Evolutionary conservation across 2,888 invertebrate genomes (phyloP), one percentile per base, ranked within the genome.

Genomic region (Drosophila buzzatii): DNA sequence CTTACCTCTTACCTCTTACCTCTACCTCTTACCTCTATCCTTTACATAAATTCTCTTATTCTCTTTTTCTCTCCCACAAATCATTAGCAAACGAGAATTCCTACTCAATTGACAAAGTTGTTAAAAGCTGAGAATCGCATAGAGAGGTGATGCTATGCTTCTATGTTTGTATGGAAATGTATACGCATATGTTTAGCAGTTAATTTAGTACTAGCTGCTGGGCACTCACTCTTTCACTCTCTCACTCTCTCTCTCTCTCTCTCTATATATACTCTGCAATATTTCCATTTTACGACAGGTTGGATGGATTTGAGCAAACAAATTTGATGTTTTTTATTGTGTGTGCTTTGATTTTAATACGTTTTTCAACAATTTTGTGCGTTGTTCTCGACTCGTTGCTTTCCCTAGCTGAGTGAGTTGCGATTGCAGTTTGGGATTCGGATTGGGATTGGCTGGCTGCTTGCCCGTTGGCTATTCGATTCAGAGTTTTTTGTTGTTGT

Each of bases 351-450:
- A 76, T 79, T 81, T 79, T 83, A 79, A 81, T 77, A 72, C 70
- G 75, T 77, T 84, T 85, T 75, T 70, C 75, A 81, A 64, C 81
- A 81, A 85, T 81, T 27, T 27, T 81, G 80, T 73, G 67, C 69
- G 63, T 55, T 62, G 66, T 27, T 27, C 61, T 76, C 60, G 68
- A n/a, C 42, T 60, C 4, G 27, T 37, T 59, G 16, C 20, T 55
- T 44, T 7, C 20, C 20, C 18, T 12, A 20, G 18, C 42, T 18
- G 18, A 44, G 12, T 20, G 18, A 42, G 42, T 14, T 37, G 37
- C 4, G 37, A 37, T 37, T 33, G 33, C 33, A 33, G 33, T 33
- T 5, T 37, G 37, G 18, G 14, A 10, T 16, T 49, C 18, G 18
- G 33, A 31, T 33, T 18, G 18, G 10, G 31, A n/a, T 49, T n/a